These are phyloP conservation scores for Atta texana DNA, from an alignment of 1,140 invertebrate genomes.

Conservation along the genomic window DNA sequence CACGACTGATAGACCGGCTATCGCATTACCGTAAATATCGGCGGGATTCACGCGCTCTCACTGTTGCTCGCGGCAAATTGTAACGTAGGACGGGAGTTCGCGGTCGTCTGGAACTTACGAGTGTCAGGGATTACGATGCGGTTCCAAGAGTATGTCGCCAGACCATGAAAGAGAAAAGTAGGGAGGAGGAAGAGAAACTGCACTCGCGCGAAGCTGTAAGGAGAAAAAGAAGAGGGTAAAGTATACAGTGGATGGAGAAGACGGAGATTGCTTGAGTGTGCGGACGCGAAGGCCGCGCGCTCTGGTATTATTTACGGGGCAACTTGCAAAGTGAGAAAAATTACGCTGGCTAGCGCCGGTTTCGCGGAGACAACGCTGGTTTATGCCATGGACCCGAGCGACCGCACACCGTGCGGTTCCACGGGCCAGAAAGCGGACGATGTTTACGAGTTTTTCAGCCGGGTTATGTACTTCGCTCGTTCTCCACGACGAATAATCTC, in stretches of 20 bases:
- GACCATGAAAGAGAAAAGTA: not conserved
- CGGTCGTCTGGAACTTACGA: constrained; percentile 65
- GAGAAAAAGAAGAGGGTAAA: constrained; percentile 40
- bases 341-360: constrained; percentile 79
- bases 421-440: constrained; percentile 61
- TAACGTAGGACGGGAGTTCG: constrained; percentile 71
- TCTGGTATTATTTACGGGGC: constrained; percentile 82
- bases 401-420: constrained; percentile 51
- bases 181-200: constrained; percentile 49
- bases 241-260: constrained; percentile 18
- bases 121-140: constrained; percentile 71
- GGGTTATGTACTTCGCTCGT: constrained; percentile 42
- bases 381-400: constrained; percentile 67
- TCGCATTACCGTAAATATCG: constrained; percentile 74
- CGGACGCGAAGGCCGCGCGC: constrained; percentile 64
- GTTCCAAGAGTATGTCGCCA: constrained; percentile 62
- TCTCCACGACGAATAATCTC: constrained; percentile 39
- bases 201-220: constrained; percentile 14
- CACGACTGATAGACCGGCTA: constrained; percentile 67
- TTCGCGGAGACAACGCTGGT: constrained; percentile 78
- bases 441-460: constrained; percentile 81
- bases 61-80: constrained; percentile 73
- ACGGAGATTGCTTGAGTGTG: constrained; percentile 47
- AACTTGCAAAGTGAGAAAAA: constrained; percentile 85
- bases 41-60: constrained; percentile 33